Base-by-base conservation (phyloP, 1,140 invertebrate genomes). In the Diorhabda carinulata region DNA sequence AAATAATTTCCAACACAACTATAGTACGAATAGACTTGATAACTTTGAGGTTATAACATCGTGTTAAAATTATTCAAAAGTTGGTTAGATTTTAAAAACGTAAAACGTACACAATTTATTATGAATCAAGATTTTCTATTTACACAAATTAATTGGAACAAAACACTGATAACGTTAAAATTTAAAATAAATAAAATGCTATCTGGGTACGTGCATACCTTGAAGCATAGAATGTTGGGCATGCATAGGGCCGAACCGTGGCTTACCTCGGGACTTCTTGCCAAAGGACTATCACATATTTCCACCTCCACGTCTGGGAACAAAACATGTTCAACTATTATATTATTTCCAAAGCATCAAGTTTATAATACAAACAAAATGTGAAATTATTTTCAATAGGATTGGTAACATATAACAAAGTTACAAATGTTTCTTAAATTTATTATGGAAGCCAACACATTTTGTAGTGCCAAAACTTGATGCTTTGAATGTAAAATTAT, bases 141-240 rank as follows among this genome's bases (percentile, higher is more conserved):
- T 52, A 4, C 6, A 52, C n/a, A 4, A 8, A 52, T 52, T 52
- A n/a, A 52, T 25, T 25, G 25, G 25, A 25, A 25, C 25, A 25
- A 25, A 52, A 52, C 47, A 52, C 47, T 52, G 47, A 52, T 8
- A 52, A 52, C 4, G 25, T 25, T 25, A 52, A 52, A 52, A 52
- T 52, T n/a, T 52, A 52, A 40, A 9, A 65, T 25, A 65, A 67
- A 41, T 44, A 67, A 45, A 8, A 44, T 43, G 42, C 65, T 67
- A 67, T 59, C 44, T 45, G 65, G 65, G 57, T 67, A 67, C 77
- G 78, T 81, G 79, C 84, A 83, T 89, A 90, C 88, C 88, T 90
- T 90, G 85, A 89, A 89, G 87, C 89, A 90, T 83, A 89, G 88
- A 83, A 89, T 86, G 86, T 83, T 85, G 83, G 88, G 88, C 88